Percentiles rank a stretch among this genome's conserved stretches.
These are phyloP conservation scores for Lepidocyrtinus sp. DNA, from an alignment of 2,888 invertebrate genomes.

Conservation along the genomic window DNA sequence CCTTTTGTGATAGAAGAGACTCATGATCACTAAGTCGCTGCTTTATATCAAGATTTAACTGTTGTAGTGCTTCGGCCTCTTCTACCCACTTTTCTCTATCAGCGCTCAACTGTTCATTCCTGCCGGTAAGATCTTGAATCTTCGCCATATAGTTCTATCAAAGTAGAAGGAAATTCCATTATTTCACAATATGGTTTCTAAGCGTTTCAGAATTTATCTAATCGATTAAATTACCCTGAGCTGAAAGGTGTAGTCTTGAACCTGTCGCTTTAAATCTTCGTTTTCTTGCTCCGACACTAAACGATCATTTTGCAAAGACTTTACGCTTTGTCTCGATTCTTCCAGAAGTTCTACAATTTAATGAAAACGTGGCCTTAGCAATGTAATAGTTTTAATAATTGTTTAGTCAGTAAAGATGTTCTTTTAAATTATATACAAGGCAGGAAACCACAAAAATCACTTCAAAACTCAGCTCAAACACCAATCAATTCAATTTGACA, in stretches of 20 bases:
- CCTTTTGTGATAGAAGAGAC: constrained; percentile 22
- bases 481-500: neutral
- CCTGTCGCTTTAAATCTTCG: constrained; percentile 62
- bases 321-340: constrained; percentile 66
- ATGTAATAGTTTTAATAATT: too few relatives aligned
- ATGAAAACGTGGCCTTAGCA: neutral
- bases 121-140: constrained; percentile 40
- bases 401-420: too few relatives aligned
- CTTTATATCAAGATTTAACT: constrained; percentile 42
- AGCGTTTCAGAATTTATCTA: neutral
- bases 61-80: constrained; percentile 39
- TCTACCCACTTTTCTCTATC: constrained; percentile 42
- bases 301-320: constrained; percentile 64
- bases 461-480: neutral
- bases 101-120: constrained; percentile 33
- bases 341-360: constrained; percentile 65
- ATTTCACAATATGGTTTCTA: neutral
- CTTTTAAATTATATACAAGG: too few relatives aligned
- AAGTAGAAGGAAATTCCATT: neutral
- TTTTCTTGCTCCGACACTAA: constrained; percentile 57
- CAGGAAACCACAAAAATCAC: neutral
- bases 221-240: constrained; percentile 56
- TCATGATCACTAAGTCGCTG: constrained; percentile 42
- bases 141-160: constrained; percentile 41
- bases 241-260: constrained; percentile 61